Conservation (phyloP, 2,888 invertebrate species). For the Anagyrus pseudococci region DNA sequence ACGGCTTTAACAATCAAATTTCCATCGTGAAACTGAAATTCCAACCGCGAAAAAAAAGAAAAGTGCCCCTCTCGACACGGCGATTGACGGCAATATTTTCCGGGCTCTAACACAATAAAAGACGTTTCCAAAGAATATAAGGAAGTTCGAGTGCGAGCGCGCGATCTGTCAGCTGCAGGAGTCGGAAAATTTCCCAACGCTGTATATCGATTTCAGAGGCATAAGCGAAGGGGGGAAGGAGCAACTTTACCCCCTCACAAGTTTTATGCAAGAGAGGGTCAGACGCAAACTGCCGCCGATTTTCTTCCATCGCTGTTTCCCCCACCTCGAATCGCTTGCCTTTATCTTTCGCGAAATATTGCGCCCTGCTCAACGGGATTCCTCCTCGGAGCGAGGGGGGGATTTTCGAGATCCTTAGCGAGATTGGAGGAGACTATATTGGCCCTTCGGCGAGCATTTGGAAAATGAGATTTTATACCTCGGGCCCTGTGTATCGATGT, state of each 20-base stretch:
- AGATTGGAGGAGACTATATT: conserved; percentile 25
- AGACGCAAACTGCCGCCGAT: conserved; percentile 3
- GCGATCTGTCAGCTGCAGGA: no score
- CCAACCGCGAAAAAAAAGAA: no score
- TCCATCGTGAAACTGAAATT: no score
- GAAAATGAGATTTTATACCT: conserved; percentile 37
- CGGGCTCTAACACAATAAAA: no score
- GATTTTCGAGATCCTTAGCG: conserved; percentile 28
- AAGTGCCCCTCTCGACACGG: no score
- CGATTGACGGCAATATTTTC: no score
- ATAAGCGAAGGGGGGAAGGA: not conserved
- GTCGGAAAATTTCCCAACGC: not conserved
- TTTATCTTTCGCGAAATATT: conserved; percentile 29
- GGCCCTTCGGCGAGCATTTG: conserved; percentile 25
- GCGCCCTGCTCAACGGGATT: conserved; percentile 7
- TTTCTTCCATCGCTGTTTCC: conserved; percentile 2
- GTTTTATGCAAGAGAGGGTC: conserved; percentile 1
- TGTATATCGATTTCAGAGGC: no score
- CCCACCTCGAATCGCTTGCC: conserved; percentile 9
- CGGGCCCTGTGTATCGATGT: conserved; percentile 28
- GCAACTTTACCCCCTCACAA: not conserved
- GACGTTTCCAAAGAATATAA: no score
- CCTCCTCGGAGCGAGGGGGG: not conserved
- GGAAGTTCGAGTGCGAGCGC: no score
- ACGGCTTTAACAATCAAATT: no score